Conservation (phyloP, 2,888 invertebrate species). For the Silvanus unidentatus region DNA sequence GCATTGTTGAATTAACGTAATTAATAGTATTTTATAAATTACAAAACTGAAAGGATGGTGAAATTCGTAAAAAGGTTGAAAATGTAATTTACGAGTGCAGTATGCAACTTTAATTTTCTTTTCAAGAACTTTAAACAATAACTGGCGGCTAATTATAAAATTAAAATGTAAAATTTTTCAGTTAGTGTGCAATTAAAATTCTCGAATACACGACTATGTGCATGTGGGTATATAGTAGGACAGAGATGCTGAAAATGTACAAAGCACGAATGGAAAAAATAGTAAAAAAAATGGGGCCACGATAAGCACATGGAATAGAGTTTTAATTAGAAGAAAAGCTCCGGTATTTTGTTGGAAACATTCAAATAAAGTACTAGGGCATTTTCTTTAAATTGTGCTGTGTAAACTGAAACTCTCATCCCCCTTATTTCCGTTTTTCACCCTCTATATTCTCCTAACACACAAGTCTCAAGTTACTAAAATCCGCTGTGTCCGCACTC, state of each 20-base stretch:
- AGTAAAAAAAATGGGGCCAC: constrained; percentile 2
- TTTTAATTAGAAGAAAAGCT: constrained; percentile 14
- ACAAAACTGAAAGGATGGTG: no score
- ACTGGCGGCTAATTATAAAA: no score
- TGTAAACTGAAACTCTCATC: constrained; percentile 18
- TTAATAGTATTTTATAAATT: no score
- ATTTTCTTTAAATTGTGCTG: constrained; percentile 20
- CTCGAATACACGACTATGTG: not conserved
- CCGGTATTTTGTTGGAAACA: constrained; percentile 11
- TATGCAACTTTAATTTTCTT: no score
- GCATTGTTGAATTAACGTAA: no score
- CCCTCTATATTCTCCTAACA: not conserved
- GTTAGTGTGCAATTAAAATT: no score
- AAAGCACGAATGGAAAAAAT: not conserved
- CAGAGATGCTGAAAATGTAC: not conserved
- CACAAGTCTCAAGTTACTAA: constrained; percentile 18
- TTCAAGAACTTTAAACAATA: no score
- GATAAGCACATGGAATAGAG: constrained; percentile 12
- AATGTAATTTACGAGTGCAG: constrained; percentile 2
- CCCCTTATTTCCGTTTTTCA: no score
- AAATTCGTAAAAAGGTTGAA: no score
- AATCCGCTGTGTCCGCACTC: constrained; percentile 27
- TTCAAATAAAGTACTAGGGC: constrained; percentile 19
- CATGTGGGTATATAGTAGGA: not conserved
- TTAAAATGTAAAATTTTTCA: no score